Evolutionary conservation across 2,888 invertebrate species (phyloP), one percentile per base, ranked within the genome.

Genomic region (Diabrotica balteata): DNA sequence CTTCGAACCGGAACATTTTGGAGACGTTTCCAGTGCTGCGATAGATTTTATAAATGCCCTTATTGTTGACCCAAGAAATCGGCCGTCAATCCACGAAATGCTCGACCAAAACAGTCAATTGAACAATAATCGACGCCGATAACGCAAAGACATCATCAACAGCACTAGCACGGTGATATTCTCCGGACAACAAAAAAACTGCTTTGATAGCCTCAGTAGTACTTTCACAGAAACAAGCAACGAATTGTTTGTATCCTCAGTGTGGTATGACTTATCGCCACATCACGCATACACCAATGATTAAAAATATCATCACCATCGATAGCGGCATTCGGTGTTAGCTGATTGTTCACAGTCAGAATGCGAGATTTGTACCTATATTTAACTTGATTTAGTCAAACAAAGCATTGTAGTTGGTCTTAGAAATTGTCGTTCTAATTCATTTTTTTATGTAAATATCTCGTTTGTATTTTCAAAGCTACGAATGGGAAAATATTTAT

Each of bases 1-100:
- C 84, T 98, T 97, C 87, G 97, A 97, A 76, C 90, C 93, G 79
- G 95, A 96, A 80, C 89, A 97, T 79, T 98, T 98, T 87, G 89
- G 90, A 76, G 93, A 94, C 78, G 92, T 97, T 76, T 96, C 96
- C 76, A 89, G 90, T 79, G 88, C 90, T 77, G 97, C 97, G 76
- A 91, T 93, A 80, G 94, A 96, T 86, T 97, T 98, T 83, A 97
- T 98, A 80, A 92, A 92, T 81, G 91, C 97, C 74, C 91, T 98
- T 84, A 90, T 96, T 82, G 91, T 95, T 84, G 93, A 97, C 85
- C 95, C 97, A 79, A 93, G 96, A 85, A 91, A 92, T 86, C 92
- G 96, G 86, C 90, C 96, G 86, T 92, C 92, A 83, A 94, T 95
- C 81, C 89, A 90, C 80, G 93, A 95, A 86, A 93, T 96, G 86